A percentile compares a stretch with the other conserved stretches of the same genome.
Evolutionary conservation across 2,797 vertebrate species (phyloP).

Genomic region (Hippopotamyrus pictus): DNA sequence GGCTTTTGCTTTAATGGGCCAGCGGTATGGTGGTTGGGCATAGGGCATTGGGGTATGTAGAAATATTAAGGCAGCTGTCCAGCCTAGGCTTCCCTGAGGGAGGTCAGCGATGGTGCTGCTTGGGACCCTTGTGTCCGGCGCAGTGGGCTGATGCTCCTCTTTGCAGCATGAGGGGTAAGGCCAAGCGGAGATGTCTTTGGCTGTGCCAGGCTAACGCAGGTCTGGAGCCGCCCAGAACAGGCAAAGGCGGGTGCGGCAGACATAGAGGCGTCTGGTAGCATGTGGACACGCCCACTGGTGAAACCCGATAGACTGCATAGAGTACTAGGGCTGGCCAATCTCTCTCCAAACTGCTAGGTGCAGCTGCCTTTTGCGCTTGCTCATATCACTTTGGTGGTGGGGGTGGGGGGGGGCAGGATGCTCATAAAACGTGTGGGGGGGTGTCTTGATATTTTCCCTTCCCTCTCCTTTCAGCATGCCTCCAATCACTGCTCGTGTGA

Average conservation of each 20-base stretch:
- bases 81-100: background rate
- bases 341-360: slow-evolving; percentile 42
- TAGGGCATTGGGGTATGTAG: background rate
- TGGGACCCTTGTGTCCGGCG: background rate
- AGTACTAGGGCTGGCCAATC: slow-evolving; percentile 25
- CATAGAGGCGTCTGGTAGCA: slow-evolving; percentile 65
- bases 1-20: background rate
- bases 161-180: background rate
- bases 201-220: slow-evolving; percentile 52
- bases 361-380: slow-evolving; percentile 5
- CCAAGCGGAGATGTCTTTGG: slow-evolving; percentile 38
- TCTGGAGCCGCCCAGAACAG: slow-evolving; percentile 36
- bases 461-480: background rate
- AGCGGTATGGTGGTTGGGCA: background rate
- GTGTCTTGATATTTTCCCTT: background rate
- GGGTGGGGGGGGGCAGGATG: background rate
- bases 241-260: slow-evolving; percentile 38
- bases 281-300: slow-evolving; percentile 64
- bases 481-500: background rate
- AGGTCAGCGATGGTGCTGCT: background rate
- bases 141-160: background rate
- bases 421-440: too few species aligned
- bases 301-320: slow-evolving; percentile 65
- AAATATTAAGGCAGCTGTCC: background rate
- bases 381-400: background rate